A percentile compares a stretch with the other conserved stretches of the same genome.
phyloP scores from a whole-genome alignment of 1,140 invertebrate species.

The Aporrectodea caliginosa region DNA sequence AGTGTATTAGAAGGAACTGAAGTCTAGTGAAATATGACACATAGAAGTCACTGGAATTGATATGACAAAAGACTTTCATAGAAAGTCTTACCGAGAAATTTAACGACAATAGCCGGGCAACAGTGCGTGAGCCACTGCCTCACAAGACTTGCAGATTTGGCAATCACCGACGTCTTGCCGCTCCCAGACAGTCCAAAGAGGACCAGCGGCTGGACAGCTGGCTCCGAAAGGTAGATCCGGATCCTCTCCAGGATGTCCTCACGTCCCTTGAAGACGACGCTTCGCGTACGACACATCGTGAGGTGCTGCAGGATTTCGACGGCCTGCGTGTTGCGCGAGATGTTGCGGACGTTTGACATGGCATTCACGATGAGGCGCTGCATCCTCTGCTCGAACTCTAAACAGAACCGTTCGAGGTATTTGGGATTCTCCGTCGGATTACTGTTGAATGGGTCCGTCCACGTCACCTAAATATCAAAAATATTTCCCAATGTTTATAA shows the following conservation, averaged over 20 bases:
- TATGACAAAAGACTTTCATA: no score
- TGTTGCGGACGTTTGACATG: constrained; percentile 1
- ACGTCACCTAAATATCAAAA: no score
- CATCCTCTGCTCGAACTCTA: constrained; percentile 13
- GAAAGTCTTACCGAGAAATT: constrained; percentile 18
- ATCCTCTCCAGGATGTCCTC: constrained; percentile 76
- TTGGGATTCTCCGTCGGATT: constrained; percentile 84
- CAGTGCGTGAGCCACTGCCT: constrained; percentile 32
- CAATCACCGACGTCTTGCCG: constrained; percentile 32
- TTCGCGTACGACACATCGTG: constrained; percentile 88
- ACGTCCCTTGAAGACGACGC: constrained; percentile 85
- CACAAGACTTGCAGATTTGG: constrained; percentile 32
- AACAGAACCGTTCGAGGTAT: constrained; percentile 86
- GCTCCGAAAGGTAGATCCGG: constrained; percentile 64
- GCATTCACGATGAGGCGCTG: constrained; percentile 3
- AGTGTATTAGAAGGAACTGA: no score
- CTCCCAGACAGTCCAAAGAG: constrained; percentile 29
- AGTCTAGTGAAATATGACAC: no score
- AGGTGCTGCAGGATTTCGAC: constrained; percentile 89
- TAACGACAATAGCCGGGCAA: constrained; percentile 2
- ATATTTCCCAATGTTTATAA: no score
- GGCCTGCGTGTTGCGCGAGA: constrained; percentile 27
- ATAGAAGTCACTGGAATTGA: no score
- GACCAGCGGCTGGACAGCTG: constrained; percentile 16
- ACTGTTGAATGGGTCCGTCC: constrained; percentile 87